phyloP scores from a whole-genome alignment of 2,888 invertebrate genomes.

The Drosophila aldrichi region DNA sequence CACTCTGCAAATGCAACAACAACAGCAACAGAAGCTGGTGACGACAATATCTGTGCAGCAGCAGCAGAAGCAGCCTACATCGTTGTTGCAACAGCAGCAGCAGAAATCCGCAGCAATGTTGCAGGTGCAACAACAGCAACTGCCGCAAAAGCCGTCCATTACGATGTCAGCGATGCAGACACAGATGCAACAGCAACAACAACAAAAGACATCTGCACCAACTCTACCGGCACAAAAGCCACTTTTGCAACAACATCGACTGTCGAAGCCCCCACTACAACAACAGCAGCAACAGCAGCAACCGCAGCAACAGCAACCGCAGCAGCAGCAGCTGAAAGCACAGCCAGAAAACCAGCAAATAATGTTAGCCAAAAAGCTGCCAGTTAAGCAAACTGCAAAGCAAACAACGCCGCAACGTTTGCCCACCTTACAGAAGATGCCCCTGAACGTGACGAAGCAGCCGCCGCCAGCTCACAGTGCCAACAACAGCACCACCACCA shows the following conservation, averaged over 20 bases:
- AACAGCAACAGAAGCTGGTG: not conserved
- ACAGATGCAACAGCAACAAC: constrained; percentile 8
- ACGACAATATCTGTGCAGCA: not conserved
- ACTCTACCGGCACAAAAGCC: constrained; percentile 12
- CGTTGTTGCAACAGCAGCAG: constrained; percentile 4
- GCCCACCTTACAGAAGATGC: constrained; percentile 43
- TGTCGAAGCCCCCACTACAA: constrained; percentile 12
- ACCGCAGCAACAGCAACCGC: constrained; percentile 9
- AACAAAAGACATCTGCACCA: constrained; percentile 4
- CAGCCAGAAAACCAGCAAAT: constrained; percentile 4
- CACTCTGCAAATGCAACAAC: not conserved
- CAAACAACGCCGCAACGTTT: constrained; percentile 37
- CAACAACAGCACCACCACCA: constrained; percentile 9
- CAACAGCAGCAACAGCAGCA: constrained; percentile 7
- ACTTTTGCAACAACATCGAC: constrained; percentile 27
- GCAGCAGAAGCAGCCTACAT: not conserved
- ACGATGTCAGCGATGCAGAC: constrained; percentile 11
- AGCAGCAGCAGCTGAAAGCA: constrained; percentile 5
- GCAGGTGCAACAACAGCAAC: constrained; percentile 12
- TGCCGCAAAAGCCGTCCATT: constrained; percentile 12
- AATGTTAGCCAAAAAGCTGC: constrained; percentile 24
- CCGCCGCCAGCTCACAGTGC: constrained; percentile 34
- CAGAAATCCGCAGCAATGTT: not conserved
- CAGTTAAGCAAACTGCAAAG: constrained; percentile 17
- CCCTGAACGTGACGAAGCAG: constrained; percentile 14